Evolutionary conservation across 2,113 vertebrate species (phyloP).

Genomic region (Aegithalos caudatus): DNA sequence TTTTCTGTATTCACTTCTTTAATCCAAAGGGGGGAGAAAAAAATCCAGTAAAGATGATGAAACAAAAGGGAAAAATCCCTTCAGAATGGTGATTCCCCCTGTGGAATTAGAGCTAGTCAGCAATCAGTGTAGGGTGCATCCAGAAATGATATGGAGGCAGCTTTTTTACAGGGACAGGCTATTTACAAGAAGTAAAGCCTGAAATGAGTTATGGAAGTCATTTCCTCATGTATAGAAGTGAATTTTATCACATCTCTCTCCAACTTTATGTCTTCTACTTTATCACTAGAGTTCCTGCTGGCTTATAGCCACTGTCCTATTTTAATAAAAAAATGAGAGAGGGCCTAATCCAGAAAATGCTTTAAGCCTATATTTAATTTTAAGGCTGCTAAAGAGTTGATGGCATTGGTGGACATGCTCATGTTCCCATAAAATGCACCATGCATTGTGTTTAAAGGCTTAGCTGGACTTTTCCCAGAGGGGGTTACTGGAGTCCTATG

Average conservation of each 20-base stretch:
- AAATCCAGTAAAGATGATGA: not conserved
- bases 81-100: not conserved
- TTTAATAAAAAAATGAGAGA: constrained; percentile 55
- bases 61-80: not conserved
- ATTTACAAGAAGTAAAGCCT: constrained; percentile 53
- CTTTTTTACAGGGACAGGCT: constrained; percentile 15
- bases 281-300: constrained; percentile 50
- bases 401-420: not conserved
- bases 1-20: not conserved
- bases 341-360: not conserved
- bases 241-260: constrained; percentile 61
- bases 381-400: constrained; percentile 8
- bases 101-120: not conserved
- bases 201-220: constrained; percentile 57
- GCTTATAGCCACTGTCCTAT: constrained; percentile 46
- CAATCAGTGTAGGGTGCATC: not conserved
- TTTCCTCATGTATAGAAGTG: constrained; percentile 52
- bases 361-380: constrained; percentile 34
- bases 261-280: constrained; percentile 62
- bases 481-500: not conserved
- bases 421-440: not conserved
- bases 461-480: not conserved
- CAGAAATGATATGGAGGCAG: not conserved
- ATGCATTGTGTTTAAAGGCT: not conserved
- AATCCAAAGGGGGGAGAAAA: not conserved